Evolutionary conservation across 2,113 vertebrate species (phyloP).

Genomic region (Hepsetus odoe): DNA sequence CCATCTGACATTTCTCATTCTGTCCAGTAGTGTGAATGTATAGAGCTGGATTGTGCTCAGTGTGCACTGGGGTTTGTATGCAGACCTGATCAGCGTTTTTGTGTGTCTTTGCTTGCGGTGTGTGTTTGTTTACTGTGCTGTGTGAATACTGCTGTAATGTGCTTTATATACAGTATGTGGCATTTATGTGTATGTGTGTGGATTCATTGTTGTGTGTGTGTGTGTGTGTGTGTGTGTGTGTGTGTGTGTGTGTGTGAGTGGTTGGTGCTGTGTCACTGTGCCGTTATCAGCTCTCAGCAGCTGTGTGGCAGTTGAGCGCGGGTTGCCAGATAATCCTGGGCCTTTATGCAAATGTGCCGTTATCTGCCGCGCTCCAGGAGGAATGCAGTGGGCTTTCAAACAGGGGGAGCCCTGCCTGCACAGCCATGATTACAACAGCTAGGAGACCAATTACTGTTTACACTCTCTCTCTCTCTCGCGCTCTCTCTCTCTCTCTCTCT

Average conservation of each 20-base stretch:
- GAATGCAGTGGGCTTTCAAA: conserved; percentile 64
- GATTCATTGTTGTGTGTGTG: no score
- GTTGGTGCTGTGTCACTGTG: conserved; percentile 66
- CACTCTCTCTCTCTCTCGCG: neutral
- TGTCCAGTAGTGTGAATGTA: conserved; percentile 24
- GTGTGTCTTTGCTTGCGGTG: conserved; percentile 21
- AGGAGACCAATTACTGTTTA: conserved; percentile 57
- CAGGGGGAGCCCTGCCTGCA: conserved; percentile 69
- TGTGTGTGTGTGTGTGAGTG: conserved; percentile 47
- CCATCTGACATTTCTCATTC: neutral
- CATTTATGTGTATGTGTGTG: conserved; percentile 19
- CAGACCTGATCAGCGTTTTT: conserved; percentile 31
- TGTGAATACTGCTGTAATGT: no score
- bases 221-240: no score
- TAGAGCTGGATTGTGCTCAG: conserved; percentile 19
- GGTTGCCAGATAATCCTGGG: conserved; percentile 76
- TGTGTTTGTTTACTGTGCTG: conserved; percentile 39
- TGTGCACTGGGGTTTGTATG: conserved; percentile 35
- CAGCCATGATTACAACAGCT: conserved; percentile 68
- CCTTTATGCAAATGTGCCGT: conserved; percentile 73
- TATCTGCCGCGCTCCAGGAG: conserved; percentile 66
- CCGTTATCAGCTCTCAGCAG: conserved; percentile 69
- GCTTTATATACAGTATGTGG: conserved; percentile 28
- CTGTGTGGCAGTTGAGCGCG: conserved; percentile 64
- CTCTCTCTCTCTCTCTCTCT: neutral